Percentiles rank a stretch among this genome's conserved stretches.
phyloP scores from a whole-genome alignment of 2,888 invertebrate genomes.

The Nipponacmea schrenckii region DNA sequence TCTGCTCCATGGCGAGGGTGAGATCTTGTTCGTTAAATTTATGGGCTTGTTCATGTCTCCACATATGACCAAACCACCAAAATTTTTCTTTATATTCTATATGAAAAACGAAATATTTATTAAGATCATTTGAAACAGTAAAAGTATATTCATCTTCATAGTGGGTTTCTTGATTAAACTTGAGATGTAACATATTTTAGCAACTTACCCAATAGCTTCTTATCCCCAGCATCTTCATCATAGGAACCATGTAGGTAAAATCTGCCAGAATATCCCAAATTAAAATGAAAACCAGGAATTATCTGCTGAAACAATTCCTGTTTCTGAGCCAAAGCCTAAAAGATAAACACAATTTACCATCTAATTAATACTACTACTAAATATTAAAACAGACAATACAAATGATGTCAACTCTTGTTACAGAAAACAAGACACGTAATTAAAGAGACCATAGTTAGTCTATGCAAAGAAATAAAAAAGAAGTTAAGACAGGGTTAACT shows the following conservation, averaged over 20 bases:
- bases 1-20: constrained; percentile 79
- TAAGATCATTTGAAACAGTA: neutral
- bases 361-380: neutral
- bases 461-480: too few relatives aligned
- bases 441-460: too few relatives aligned
- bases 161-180: neutral
- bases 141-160: neutral
- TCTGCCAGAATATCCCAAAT: constrained; percentile 97
- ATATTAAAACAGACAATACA: neutral
- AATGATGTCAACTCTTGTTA: neutral
- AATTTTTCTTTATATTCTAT: constrained; percentile 85
- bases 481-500: too few relatives aligned
- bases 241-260: constrained; percentile 86
- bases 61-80: constrained; percentile 98
- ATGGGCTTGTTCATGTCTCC: constrained; percentile 98
- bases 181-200: neutral
- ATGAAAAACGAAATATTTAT: constrained; percentile 32
- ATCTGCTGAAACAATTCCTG: constrained; percentile 79
- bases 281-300: constrained; percentile 92
- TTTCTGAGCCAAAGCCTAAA: constrained; percentile 82
- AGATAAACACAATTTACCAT: constrained; percentile 15
- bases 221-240: constrained; percentile 94
- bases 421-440: too few relatives aligned
- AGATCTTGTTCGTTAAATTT: constrained; percentile 46
- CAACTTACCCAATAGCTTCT: constrained; percentile 78